Conservation (phyloP, 2,888 invertebrate species). For the Conomelus anceps region DNA sequence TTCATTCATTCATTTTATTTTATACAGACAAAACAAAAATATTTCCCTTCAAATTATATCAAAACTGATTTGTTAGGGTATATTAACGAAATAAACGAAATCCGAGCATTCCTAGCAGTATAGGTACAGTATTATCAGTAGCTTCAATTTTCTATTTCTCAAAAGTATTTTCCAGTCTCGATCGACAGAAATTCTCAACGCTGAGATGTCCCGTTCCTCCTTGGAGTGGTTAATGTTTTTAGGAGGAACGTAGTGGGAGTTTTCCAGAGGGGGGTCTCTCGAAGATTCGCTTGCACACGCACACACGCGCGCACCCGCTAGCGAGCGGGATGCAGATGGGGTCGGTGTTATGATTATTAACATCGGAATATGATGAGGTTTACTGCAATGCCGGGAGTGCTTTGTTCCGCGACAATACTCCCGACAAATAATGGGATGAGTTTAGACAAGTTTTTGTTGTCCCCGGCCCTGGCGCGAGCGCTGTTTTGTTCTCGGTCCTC, state of each 20-base stretch:
- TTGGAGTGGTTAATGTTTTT: not conserved
- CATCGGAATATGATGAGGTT: constrained; percentile 12
- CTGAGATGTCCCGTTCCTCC: not conserved
- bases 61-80: too few species aligned
- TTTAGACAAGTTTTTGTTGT: constrained; percentile 13
- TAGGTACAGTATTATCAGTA: too few species aligned
- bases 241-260: not conserved
- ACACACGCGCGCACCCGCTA: not conserved
- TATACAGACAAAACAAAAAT: too few species aligned
- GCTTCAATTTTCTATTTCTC: too few species aligned
- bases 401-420: constrained; percentile 5
- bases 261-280: too few species aligned
- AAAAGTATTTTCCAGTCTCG: too few species aligned
- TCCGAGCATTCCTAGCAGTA: too few species aligned
- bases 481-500: constrained; percentile 11
- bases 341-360: constrained; percentile 14
- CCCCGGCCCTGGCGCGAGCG: not conserved
- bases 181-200: not conserved
- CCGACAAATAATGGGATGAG: constrained; percentile 8
- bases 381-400: constrained; percentile 5
- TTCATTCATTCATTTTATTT: too few species aligned
- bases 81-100: too few species aligned
- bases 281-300: not conserved
- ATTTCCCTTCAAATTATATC: too few species aligned
- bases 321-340: not conserved